Evolutionary conservation across 2,113 vertebrate species (phyloP), one percentile per base, ranked within the genome.

Genomic region (Macquaria australasica): DNA sequence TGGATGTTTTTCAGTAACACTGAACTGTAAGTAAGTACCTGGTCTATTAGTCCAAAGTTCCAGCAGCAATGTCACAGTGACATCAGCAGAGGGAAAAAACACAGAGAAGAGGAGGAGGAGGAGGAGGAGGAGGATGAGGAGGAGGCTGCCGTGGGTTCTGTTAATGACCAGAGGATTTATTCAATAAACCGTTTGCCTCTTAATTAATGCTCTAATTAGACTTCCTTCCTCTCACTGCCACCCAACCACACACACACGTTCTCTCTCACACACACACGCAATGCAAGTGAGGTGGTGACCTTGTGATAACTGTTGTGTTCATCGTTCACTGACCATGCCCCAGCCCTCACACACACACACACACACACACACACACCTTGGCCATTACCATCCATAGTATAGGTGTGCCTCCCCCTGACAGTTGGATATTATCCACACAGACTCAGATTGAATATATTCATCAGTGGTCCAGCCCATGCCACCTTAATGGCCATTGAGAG

Each of bases 241-340:
- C 78, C 12, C 39, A 59, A 1, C 10, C 43, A 64, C 59, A 60
- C 78, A 67, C 63, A 93, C 93, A 91, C 94, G 11, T 15, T 50
- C 48, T 50, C 48, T 50, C 78, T 45, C 50, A 68, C 39, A 45
- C 50, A 66, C 50, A 58, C 43, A 25, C n/a, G 41, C 88, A 73
- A 67, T 50, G 55, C 55, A 71, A 81, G 87, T 85, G 95, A 96
- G 95, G 96, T 96, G 90, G 96, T 97, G 97, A 98, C 97, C 97
- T 98, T 98, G 97, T 94, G 96, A 97, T 98, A 97, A 98, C 97
- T 97, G 62, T 85, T 94, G 95, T 97, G 96, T 97, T 97, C 96
- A 96, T 97, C 94, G 96, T 96, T 97, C 96, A 97, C 95, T 95
- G 93, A 88, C 96, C 81, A 55, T 70, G 77, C 43, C 72, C 59